Percentiles rank a stretch among this genome's conserved stretches.
Conservation (phyloP, 1,140 invertebrate species). For the Pomacea maculata region DNA sequence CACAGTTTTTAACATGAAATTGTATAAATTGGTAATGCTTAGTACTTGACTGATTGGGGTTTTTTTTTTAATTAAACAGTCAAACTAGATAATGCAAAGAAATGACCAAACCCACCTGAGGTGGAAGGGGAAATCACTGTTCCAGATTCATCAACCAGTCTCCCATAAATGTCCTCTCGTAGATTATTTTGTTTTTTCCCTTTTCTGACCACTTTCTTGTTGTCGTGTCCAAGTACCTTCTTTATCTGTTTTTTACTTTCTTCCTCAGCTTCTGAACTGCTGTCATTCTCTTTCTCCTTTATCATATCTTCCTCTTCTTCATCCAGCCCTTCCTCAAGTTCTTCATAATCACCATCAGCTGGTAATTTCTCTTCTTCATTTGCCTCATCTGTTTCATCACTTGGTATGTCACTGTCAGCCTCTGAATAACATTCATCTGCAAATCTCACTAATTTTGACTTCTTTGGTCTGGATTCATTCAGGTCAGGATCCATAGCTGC, state of each 20-base stretch:
- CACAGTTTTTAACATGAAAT: no score
- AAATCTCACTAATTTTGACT: background rate
- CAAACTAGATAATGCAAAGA: background rate
- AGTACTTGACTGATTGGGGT: no score
- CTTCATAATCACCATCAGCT: slow-evolving; percentile 21
- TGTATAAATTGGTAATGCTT: no score
- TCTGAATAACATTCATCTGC: no score
- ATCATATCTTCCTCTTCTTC: slow-evolving; percentile 19
- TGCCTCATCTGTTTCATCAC: slow-evolving; percentile 43
- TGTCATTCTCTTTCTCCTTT: slow-evolving; percentile 26
- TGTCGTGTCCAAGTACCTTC: slow-evolving; percentile 22
- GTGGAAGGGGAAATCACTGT: slow-evolving; percentile 73
- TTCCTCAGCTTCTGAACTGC: slow-evolving; percentile 17
- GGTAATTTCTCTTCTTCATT: slow-evolving; percentile 23
- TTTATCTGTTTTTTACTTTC: slow-evolving; percentile 26
- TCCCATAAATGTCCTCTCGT: slow-evolving; percentile 95
- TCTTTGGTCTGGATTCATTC: background rate
- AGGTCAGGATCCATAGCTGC: background rate
- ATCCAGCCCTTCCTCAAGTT: slow-evolving; percentile 17
- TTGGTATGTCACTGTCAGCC: background rate
- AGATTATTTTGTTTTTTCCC: slow-evolving; percentile 49
- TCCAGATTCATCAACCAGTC: slow-evolving; percentile 81
- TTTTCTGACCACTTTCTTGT: slow-evolving; percentile 21
- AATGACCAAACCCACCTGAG: slow-evolving; percentile 15
- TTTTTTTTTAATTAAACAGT: background rate